Conservation (phyloP, 2,113 vertebrate genomes). For the Heterocephalus glaber region DNA sequence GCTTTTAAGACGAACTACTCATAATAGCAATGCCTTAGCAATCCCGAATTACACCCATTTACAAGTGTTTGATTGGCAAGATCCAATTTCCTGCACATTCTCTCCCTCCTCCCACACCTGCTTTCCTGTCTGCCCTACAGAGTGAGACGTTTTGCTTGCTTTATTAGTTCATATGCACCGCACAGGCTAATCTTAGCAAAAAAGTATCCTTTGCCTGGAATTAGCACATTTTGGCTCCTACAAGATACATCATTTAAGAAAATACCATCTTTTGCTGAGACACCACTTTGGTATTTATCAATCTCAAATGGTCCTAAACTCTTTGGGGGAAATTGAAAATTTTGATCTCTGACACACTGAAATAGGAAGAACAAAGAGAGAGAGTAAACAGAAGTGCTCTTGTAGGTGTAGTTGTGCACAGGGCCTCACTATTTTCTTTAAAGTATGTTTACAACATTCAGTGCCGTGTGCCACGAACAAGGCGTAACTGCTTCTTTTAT, state of each 20-base stretch:
- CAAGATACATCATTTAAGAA: background rate
- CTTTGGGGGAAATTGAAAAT: background rate
- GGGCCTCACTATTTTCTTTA: background rate
- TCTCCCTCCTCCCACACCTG: background rate
- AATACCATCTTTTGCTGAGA: background rate
- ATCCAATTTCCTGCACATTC: background rate
- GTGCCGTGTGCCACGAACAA: background rate
- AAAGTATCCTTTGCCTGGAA: background rate
- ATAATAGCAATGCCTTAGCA: slow-evolving; percentile 49
- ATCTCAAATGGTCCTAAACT: background rate
- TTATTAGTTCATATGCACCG: background rate
- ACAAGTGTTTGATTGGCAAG: background rate
- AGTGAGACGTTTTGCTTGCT: background rate
- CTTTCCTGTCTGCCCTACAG: background rate
- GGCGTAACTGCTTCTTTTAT: background rate
- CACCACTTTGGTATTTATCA: background rate
- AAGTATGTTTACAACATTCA: background rate
- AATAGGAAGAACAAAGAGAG: background rate
- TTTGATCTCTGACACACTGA: background rate
- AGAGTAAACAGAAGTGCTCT: background rate
- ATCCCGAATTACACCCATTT: background rate
- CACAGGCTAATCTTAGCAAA: background rate
- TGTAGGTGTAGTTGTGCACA: background rate
- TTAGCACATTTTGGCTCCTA: background rate
- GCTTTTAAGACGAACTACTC: slow-evolving; percentile 63